Base-by-base conservation (phyloP, 2,888 invertebrate genomes). In the Clitarchus hookeri region DNA sequence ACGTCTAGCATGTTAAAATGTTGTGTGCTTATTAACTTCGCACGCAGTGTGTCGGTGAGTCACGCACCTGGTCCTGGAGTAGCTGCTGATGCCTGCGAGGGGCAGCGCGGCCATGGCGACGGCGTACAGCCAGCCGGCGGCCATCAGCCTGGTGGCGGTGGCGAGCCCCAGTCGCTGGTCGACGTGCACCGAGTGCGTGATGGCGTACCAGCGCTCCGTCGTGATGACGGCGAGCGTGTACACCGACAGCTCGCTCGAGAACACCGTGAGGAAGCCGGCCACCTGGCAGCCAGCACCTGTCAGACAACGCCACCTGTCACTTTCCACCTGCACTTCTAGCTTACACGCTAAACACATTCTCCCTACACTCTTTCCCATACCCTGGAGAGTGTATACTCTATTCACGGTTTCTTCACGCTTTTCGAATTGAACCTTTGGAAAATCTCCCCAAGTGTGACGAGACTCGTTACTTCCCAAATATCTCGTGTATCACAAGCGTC, bases 181-280 rank as follows among this genome's bases (percentile, higher is more conserved):
- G 54, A 94, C 91, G 89, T 94, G 94, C 88, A 94, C 93, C 36
- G 94, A 94, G 91, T 93, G 93, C 16, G 93, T 93, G 88, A 94
- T 93, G 86, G 94, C 93, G 89, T 92, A 92, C 93, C 93, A 93
- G 8, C 94, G 91, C 90, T 95, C 94, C 82, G 94, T 91, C 0
- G 95, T 94, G 88, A 95, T 95, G 77, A 95, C 92, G 0, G 94
- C 93, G 89, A 95, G 91, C 0, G 95, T 95, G 90, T 94, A 94
- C 6, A 95, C 94, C 85, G 94, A 94, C 83, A 95, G 91, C 89
- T 95, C 94, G 86, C 94, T 93, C 48, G 94, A 94, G 89, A 94
- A 94, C 16, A 94, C 93, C 0, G 94, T 94, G 84, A 95, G 91
- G 89, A 94, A 95, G 0, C 95, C 95, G 0, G 95, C 94, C 25